Base-by-base conservation (phyloP, 2,888 invertebrate species). In the Priocnemis perturbator region DNA sequence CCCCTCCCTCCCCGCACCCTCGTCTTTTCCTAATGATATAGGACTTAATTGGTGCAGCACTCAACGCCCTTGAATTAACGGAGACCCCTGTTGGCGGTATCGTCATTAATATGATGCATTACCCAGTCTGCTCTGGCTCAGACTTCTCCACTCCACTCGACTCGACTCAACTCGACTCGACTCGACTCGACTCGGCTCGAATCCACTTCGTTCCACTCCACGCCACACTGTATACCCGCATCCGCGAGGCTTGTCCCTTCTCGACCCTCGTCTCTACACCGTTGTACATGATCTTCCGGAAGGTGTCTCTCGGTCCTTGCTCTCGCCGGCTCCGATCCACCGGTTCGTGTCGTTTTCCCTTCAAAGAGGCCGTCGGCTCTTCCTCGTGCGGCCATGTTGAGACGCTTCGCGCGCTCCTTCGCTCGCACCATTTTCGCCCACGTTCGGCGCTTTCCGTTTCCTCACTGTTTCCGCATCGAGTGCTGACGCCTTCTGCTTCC, bases 31-130 rank as follows among this genome's bases (percentile, higher is more conserved):
- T 80, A 80, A 80, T 81, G 80, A 82, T 75, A 75, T 69, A 70
- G 77, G 68, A 79, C 73, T 77, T 82, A 82, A 82, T 83, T 80
- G 74, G 76, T 65, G 74, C 74, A 57, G 69, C 74, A 77, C 82
- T 82, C 78, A 68, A 78, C 80, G 73, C 77, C 76, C 76, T 77
- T 64, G 82, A 80, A 79, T 77, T 74, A 80, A 80, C 77, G 77
- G 64, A 53, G 72, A 73, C 70, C 66, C 74, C 61, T 62, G 69
- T 67, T 69, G 73, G 71, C 69, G 52, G 79, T 70, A 64, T 74
- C 81, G 73, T 81, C 78, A 81, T 81, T 81, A 81, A 81, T 81
- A 78, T 77, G 81, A 82, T 82, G 81, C 77, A 81, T 81, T 81
- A 77, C 78, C 71, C 67, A 64, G 65, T 69, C 69, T 58, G 60